Conservation (phyloP, 2,888 invertebrate species). For the Dolomedes plantarius region DNA sequence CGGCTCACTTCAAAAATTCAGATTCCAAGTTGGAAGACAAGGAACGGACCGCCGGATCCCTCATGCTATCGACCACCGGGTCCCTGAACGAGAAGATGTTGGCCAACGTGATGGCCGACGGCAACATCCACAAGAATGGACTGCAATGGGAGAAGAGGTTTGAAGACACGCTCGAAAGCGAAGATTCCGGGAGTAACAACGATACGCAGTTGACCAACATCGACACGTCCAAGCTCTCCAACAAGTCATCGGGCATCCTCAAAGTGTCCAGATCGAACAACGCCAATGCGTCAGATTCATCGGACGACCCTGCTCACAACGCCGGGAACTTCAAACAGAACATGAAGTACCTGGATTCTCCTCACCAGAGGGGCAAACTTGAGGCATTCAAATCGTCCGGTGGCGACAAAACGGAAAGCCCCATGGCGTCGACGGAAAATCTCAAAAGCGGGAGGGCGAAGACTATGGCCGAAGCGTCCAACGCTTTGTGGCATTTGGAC, state of each 20-base stretch:
- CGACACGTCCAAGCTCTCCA: not conserved
- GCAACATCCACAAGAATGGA: conserved; percentile 10
- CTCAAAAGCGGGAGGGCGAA: not conserved
- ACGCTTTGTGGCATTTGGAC: conserved; percentile 31
- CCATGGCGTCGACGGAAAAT: not conserved
- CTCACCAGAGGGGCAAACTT: conserved; percentile 2
- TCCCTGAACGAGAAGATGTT: conserved; percentile 71
- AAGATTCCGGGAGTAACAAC: not conserved
- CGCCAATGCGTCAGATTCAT: not conserved
- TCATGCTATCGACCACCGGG: conserved; percentile 52
- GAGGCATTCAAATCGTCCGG: not conserved
- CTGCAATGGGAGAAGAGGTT: conserved; percentile 62
- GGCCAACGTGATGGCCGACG: conserved; percentile 60
- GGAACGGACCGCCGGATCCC: not conserved
- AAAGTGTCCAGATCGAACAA: not conserved
- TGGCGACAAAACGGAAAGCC: not conserved
- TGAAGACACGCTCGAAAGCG: conserved; percentile 59
- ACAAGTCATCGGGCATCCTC: not conserved
- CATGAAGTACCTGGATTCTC: conserved; percentile 4
- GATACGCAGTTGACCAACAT: not conserved
- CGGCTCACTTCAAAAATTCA: conserved; percentile 39
- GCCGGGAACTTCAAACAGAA: not conserved
- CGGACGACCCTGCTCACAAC: not conserved
- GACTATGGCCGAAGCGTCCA: conserved; percentile 30
- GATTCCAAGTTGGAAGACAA: conserved; percentile 32